Base-by-base conservation (phyloP, 1,140 invertebrate genomes). In the Galleria mellonella region DNA sequence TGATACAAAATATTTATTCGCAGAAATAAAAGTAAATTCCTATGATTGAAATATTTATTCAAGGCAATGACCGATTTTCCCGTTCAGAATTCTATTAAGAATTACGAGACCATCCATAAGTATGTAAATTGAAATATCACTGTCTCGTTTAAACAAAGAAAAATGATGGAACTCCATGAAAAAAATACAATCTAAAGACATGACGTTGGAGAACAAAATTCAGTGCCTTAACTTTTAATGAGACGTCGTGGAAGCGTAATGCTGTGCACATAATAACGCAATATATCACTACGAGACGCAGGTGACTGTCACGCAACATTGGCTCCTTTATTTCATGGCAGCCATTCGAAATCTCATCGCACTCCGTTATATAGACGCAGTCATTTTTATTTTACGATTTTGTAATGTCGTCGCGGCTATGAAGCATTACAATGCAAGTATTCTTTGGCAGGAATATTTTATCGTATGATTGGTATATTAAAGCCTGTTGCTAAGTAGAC, bases 41-140 rank as follows among this genome's bases (percentile, higher is more conserved):
- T n/a, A n/a, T n/a, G n/a, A n/a, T n/a, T n/a, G n/a, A n/a, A n/a
- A n/a, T n/a, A n/a, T n/a, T n/a, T n/a, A n/a, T 23, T 23, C 6
- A 6, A 23, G 17, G 17, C 6, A 3, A 23, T 40, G 50, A 56
- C 41, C 49, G 43, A 47, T 58, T 58, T 49, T 49, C 41, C 32
- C 44, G 29, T 40, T 17, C 43, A 32, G 42, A 49, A 56, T 53
- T 53, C 41, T 27, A 37, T 47, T 50, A 41, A 41, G 44, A 49
- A 37, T 47, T 50, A 41, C 44, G 44, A 49, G 50, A 56, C 47
- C 46, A 47, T 61, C 52, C 47, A 55, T 59, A 62, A 62, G 51
- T 52, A 59, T 62, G 51, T 55, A 59, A 59, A 62, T 62, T 62
- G 52, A 50, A 55, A 49, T 62, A 53, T 50, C 47, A 48, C 10